phyloP scores from a whole-genome alignment of 2,113 vertebrate genomes.

The Oncorhynchus masou region DNA sequence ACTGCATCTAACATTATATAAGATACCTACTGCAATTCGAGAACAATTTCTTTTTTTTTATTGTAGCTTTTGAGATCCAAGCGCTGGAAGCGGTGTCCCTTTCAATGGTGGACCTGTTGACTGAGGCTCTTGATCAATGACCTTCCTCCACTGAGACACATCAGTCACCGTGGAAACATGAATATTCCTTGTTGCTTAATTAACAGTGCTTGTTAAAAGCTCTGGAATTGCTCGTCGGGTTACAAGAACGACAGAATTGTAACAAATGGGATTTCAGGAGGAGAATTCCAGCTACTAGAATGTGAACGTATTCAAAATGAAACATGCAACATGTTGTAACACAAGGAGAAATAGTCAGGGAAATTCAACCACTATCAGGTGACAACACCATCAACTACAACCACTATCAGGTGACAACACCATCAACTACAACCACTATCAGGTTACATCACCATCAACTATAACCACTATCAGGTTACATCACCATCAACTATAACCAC shows the following conservation, averaged over 20 bases:
- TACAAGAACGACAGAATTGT: slow-evolving; percentile 6
- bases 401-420: too few species aligned
- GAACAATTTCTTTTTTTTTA: too few species aligned
- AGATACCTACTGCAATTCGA: not conserved
- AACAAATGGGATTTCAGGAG: not conserved
- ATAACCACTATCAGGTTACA: too few species aligned
- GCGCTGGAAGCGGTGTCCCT: slow-evolving; percentile 40
- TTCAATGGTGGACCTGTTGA: slow-evolving; percentile 70
- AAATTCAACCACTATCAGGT: not conserved
- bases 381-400: too few species aligned
- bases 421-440: too few species aligned
- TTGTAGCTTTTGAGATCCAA: too few species aligned
- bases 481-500: too few species aligned
- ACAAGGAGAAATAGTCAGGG: too few species aligned
- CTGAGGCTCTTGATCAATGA: slow-evolving; percentile 70
- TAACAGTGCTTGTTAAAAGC: slow-evolving; percentile 50
- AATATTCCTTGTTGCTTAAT: slow-evolving; percentile 51
- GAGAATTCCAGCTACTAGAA: too few species aligned
- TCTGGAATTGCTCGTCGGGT: slow-evolving; percentile 13
- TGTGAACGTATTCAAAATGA: too few species aligned
- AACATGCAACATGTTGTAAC: too few species aligned
- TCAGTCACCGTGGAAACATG: slow-evolving; percentile 41
- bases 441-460: too few species aligned
- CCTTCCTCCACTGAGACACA: slow-evolving; percentile 44
- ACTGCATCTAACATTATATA: slow-evolving; percentile 31